Evolutionary conservation across 2,113 vertebrate species (phyloP).

Genomic region (Anolis sagrei): DNA sequence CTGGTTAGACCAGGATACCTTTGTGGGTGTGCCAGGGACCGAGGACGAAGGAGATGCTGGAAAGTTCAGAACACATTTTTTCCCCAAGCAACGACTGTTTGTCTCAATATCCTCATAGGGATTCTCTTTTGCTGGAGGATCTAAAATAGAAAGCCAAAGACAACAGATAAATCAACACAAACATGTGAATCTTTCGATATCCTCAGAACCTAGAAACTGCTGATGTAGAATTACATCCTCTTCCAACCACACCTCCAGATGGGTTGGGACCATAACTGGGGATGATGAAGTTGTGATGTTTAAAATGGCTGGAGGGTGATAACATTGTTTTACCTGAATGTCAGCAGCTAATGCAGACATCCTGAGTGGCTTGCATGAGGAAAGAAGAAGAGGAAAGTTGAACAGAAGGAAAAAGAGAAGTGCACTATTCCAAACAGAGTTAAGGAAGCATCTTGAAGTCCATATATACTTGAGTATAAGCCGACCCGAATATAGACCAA

Average conservation of each 20-base stretch:
- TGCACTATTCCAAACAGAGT: background rate
- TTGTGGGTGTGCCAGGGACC: constrained; percentile 84
- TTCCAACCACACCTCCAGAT: background rate
- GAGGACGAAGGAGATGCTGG: constrained; percentile 83
- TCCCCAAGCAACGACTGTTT: constrained; percentile 88
- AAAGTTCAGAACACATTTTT: constrained; percentile 85
- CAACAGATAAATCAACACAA: constrained; percentile 27
- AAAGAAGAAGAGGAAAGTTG: background rate
- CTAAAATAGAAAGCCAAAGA: constrained; percentile 75
- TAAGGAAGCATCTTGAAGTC: background rate
- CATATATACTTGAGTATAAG: no score
- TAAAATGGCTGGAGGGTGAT: background rate
- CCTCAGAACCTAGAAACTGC: background rate
- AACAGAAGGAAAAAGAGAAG: background rate
- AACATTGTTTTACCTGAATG: constrained; percentile 9
- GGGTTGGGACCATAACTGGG: background rate
- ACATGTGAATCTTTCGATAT: constrained; percentile 34
- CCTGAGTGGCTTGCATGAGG: background rate
- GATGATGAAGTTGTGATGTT: background rate
- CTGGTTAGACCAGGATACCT: constrained; percentile 79
- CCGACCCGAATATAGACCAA: no score
- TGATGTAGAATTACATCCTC: background rate
- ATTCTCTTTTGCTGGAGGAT: constrained; percentile 94
- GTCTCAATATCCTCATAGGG: constrained; percentile 96
- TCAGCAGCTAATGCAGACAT: background rate